phyloP scores from a whole-genome alignment of 1,140 invertebrate species.

The Drosophila ananassae region DNA sequence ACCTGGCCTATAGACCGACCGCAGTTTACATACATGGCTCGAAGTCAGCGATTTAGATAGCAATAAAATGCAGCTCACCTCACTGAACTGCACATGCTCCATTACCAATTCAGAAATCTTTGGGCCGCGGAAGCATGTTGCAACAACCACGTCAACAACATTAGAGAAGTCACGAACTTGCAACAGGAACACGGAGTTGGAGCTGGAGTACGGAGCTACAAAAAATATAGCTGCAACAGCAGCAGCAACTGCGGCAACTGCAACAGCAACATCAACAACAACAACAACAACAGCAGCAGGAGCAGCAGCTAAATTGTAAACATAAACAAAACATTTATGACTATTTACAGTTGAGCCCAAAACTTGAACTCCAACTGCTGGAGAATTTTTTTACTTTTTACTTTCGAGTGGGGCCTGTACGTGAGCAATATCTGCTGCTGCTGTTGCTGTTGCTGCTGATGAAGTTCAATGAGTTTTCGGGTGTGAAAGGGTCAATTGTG shows the following conservation, averaged over 20 bases:
- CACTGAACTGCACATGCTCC: constrained; percentile 78
- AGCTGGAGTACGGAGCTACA: constrained; percentile 17
- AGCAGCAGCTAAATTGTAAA: constrained; percentile 79
- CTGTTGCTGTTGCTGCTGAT: constrained; percentile 51
- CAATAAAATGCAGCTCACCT: constrained; percentile 80
- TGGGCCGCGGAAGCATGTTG: constrained; percentile 63
- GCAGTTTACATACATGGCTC: constrained; percentile 62
- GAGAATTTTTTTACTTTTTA: not conserved
- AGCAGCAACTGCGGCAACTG: constrained; percentile 1
- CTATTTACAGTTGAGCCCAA: constrained; percentile 78
- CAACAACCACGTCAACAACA: constrained; percentile 78
- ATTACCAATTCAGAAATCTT: constrained; percentile 82
- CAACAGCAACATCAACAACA: constrained; percentile 8
- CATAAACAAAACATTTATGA: constrained; percentile 83
- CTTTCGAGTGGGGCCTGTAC: constrained; percentile 40
- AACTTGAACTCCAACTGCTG: constrained; percentile 44
- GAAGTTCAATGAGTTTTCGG: constrained; percentile 77
- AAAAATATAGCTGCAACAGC: constrained; percentile 14
- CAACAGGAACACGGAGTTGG: constrained; percentile 41
- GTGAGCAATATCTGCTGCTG: constrained; percentile 53
- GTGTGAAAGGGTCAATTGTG: constrained; percentile 82
- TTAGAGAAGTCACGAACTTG: constrained; percentile 77
- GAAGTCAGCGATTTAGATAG: constrained; percentile 75
- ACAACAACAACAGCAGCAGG: constrained; percentile 8
- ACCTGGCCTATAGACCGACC: not conserved